A percentile compares a stretch with the other conserved stretches of the same genome.
Evolutionary conservation across 2,113 vertebrate genomes (phyloP).

Genomic region (Nesogale talazaci): DNA sequence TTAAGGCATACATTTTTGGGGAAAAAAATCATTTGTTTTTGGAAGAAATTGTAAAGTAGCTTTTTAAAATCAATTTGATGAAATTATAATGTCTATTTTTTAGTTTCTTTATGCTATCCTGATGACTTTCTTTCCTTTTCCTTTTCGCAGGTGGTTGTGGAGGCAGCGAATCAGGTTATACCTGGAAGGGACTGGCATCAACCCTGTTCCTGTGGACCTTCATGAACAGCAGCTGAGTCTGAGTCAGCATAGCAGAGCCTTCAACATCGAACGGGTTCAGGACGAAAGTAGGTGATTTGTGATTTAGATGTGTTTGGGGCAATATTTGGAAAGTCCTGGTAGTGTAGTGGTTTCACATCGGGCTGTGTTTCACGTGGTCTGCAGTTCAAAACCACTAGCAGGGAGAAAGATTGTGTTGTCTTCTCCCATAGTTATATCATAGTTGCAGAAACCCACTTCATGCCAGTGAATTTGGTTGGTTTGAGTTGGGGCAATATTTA

Average conservation of each 20-base stretch:
- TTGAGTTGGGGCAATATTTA: neutral
- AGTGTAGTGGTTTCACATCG: too few species aligned
- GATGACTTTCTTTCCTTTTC: neutral
- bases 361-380: too few species aligned
- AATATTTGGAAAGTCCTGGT: neutral
- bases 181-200: slow-evolving; percentile 96
- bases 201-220: slow-evolving; percentile 93
- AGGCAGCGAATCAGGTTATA: slow-evolving; percentile 95
- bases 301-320: neutral
- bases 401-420: too few species aligned
- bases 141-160: slow-evolving; percentile 93
- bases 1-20: neutral
- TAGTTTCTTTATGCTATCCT: neutral
- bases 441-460: too few species aligned
- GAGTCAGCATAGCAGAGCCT: slow-evolving; percentile 94
- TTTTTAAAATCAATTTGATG: neutral
- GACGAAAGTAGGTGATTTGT: slow-evolving; percentile 86
- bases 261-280: slow-evolving; percentile 87
- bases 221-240: slow-evolving; percentile 97
- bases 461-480: too few species aligned
- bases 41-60: neutral
- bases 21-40: neutral
- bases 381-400: too few species aligned
- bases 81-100: slow-evolving; percentile 23
- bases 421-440: too few species aligned